These are phyloP conservation scores for Drosophila simulans DNA, from an alignment of 1,140 invertebrate species.

Conservation along the genomic window DNA sequence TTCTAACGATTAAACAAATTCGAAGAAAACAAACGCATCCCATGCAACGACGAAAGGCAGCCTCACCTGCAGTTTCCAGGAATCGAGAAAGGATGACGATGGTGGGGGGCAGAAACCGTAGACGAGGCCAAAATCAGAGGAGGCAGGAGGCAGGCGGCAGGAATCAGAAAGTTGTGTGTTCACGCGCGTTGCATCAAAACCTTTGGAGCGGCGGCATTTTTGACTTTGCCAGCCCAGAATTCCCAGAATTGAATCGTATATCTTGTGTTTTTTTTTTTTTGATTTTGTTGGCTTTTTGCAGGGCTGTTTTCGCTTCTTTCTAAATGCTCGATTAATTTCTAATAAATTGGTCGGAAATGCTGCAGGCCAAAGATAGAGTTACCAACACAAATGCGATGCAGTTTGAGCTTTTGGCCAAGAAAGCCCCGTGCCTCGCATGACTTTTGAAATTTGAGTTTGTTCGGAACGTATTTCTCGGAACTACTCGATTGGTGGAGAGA, in stretches of 20 bases:
- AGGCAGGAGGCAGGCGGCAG: conserved; percentile 10
- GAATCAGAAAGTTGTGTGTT: conserved; percentile 52
- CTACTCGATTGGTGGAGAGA: not conserved
- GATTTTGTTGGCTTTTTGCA: not conserved
- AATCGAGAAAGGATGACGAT: conserved; percentile 50
- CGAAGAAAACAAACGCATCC: conserved; percentile 81
- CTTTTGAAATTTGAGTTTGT: conserved; percentile 45
- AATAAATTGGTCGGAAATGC: conserved; percentile 79
- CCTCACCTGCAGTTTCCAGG: conserved; percentile 80
- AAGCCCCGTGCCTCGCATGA: not conserved
- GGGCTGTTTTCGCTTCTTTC: conserved; percentile 25
- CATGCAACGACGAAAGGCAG: conserved; percentile 62
- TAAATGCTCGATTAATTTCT: conserved; percentile 84
- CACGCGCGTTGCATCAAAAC: conserved; percentile 50
- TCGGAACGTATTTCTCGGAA: conserved; percentile 29
- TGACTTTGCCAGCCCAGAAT: conserved; percentile 46
- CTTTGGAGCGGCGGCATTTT: conserved; percentile 63
- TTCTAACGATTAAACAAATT: conserved; percentile 84
- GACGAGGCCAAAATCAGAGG: conserved; percentile 30
- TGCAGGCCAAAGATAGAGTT: conserved; percentile 62
- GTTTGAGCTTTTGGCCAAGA: conserved; percentile 22
- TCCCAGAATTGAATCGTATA: conserved; percentile 82
- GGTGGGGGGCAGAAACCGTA: conserved; percentile 44
- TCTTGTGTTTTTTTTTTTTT: conserved; percentile 36
- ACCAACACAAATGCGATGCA: conserved; percentile 50